Percentiles rank a stretch among this genome's conserved stretches.
Evolutionary conservation across 2,888 invertebrate species (phyloP).

Genomic region (Pterostichus madidus): DNA sequence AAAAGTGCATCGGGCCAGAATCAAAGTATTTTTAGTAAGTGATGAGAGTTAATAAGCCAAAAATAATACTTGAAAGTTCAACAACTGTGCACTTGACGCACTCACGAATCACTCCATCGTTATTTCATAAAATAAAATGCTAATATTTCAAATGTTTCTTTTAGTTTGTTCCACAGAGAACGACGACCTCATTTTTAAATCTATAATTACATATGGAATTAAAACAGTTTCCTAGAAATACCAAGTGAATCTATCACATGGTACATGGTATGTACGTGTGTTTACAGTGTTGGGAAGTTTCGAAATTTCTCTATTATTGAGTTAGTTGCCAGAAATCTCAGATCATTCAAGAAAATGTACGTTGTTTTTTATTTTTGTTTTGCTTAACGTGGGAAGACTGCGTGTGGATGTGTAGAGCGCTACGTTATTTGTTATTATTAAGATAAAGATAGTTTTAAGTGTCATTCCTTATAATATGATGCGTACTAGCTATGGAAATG

Average conservation of each 20-base stretch:
- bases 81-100: too few species aligned
- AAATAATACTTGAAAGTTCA: conserved; percentile 48
- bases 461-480: too few species aligned
- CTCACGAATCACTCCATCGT: too few species aligned
- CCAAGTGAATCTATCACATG: too few species aligned
- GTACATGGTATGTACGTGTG: background rate
- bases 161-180: too few species aligned
- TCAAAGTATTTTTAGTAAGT: conserved; percentile 52
- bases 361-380: conserved; percentile 45
- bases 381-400: background rate
- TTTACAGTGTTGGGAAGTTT: background rate
- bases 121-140: too few species aligned
- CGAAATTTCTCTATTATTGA: conserved; percentile 21
- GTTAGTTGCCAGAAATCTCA: conserved; percentile 18
- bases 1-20: conserved; percentile 50
- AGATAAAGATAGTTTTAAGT: too few species aligned
- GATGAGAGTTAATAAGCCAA: conserved; percentile 33
- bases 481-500: too few species aligned
- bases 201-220: conserved; percentile 3
- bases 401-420: background rate
- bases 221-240: conserved; percentile 10
- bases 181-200: conserved; percentile 2
- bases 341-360: conserved; percentile 54
- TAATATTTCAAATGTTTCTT: too few species aligned
- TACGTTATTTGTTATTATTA: too few species aligned